Conservation (phyloP, 1,140 invertebrate genomes). For the Cryptotermes secundus region DNA sequence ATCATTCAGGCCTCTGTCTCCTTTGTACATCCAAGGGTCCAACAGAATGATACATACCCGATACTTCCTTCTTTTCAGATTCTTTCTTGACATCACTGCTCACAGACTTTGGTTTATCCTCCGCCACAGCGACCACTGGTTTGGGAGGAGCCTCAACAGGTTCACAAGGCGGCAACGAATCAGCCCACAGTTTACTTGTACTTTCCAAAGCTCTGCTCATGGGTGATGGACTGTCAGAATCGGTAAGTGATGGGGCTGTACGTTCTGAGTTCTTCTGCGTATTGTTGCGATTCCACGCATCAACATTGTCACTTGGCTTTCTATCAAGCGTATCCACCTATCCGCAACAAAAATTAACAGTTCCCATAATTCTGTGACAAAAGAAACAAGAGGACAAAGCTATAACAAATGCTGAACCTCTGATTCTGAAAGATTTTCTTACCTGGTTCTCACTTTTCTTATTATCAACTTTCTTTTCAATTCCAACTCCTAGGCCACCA, state of each 20-base stretch:
- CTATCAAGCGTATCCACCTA: slow-evolving; percentile 25
- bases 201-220: too few relatives aligned
- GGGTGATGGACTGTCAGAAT: background rate
- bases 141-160: background rate
- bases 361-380: background rate
- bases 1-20: too few relatives aligned
- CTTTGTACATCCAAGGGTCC: too few relatives aligned
- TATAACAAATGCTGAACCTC: too few relatives aligned
- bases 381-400: too few relatives aligned
- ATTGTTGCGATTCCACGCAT: slow-evolving; percentile 27
- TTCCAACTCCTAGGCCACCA: background rate
- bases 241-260: background rate
- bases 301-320: slow-evolving; percentile 28
- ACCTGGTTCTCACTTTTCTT: slow-evolving; percentile 34
- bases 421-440: background rate
- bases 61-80: background rate
- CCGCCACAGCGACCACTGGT: background rate
- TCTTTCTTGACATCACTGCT: slow-evolving; percentile 16
- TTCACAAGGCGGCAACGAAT: background rate
- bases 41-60: background rate
- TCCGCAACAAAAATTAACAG: background rate
- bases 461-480: slow-evolving; percentile 33
- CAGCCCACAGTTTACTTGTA: slow-evolving; percentile 21
- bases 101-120: slow-evolving; percentile 8
- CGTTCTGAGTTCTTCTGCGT: slow-evolving; percentile 21